Base-by-base conservation (phyloP, 2,113 vertebrate genomes). In the Chloebia gouldiae region DNA sequence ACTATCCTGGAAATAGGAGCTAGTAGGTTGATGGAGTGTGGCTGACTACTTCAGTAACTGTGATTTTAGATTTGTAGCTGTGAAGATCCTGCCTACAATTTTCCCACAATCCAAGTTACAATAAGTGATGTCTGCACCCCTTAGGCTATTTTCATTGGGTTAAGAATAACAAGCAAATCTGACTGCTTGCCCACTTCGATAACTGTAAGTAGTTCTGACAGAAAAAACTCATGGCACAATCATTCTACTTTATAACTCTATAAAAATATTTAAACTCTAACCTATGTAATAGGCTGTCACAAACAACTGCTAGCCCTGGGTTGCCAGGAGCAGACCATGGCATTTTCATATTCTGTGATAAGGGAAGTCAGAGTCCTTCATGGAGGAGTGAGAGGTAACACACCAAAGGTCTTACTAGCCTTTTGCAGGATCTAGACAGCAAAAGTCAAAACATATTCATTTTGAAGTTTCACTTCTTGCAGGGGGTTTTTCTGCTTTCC, bases 151-250 rank as follows among this genome's bases (percentile, higher is more conserved):
- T 95, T 56, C 69, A 85, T 31, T 53, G 60, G 72, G 25, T 66
- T 94, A 83, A 37, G 15, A 65, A 56, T 86, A 78, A 88, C 69
- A 84, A 88, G 70, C 8, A 95, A 92, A 63, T 90, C 82, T 96
- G 82, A 89, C n/a, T 91, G 63, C 69, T 92, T 76, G 84, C 56
- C 51, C 37, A 47, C 24, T 86, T 19, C 25, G 44, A 76, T 42
- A 92, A 92, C 11, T 86, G 40, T 88, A 92, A 96, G 95, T 95
- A 75, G 24, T 64, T 94, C 37, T 87, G 73, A 95, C 79, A 95
- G 81, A 92, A 84, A 95, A 96, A 96, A 80, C n/a, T 77, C 44
- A 60, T 63, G 39, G 93, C 63, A 70, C 45, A 89, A 39, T 96
- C 56, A 88, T 37, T 80, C 16, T 30, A 61, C 63, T 96, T 84